Evolutionary conservation across 1,140 invertebrate genomes (phyloP).

Genomic region (Drosophila quadrilineata): DNA sequence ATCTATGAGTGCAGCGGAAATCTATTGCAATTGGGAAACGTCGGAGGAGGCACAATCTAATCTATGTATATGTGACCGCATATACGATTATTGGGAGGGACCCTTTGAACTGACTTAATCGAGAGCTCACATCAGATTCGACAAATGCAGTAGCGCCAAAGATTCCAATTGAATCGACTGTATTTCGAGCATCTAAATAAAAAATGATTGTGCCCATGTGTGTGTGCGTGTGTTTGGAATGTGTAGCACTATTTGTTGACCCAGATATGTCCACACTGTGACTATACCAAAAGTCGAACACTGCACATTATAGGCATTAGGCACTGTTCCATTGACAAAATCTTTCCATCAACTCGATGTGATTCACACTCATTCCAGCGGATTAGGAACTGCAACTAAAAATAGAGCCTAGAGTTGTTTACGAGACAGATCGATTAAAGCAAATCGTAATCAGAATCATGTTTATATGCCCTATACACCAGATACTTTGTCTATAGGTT

Average conservation of each 20-base stretch:
- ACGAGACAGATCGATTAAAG: neutral
- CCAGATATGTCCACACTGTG: constrained; percentile 47
- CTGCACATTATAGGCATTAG: neutral
- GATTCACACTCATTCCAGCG: constrained; percentile 12
- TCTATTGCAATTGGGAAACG: constrained; percentile 14
- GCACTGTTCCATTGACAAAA: constrained; percentile 7
- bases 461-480: no score
- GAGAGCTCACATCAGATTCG: constrained; percentile 55
- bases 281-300: neutral
- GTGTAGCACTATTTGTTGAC: constrained; percentile 48
- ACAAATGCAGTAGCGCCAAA: constrained; percentile 33
- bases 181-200: constrained; percentile 47
- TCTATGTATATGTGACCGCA: no score
- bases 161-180: constrained; percentile 24
- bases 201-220: constrained; percentile 50
- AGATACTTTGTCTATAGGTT: no score
- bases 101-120: constrained; percentile 42
- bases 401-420: constrained; percentile 12
- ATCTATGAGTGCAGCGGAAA: constrained; percentile 25
- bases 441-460: neutral
- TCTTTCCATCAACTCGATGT: neutral
- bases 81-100: constrained; percentile 25
- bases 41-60: constrained; percentile 50
- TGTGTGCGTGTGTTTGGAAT: constrained; percentile 7
- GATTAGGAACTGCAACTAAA: neutral